Conservation (phyloP, 2,113 vertebrate genomes). For the Nicator chloris region DNA sequence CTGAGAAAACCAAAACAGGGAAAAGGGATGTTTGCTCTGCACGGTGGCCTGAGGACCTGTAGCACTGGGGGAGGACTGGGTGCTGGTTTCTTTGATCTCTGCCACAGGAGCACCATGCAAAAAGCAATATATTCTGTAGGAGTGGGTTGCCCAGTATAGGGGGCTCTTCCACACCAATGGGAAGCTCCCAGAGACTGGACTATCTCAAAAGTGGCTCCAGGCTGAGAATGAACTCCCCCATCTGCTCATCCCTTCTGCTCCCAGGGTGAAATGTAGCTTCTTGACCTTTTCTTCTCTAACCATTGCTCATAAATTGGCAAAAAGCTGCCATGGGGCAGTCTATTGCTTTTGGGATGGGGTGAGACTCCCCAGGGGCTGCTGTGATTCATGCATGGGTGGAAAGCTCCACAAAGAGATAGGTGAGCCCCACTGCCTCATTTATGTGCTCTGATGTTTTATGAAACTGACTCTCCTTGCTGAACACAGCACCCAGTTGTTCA, state of each 20-base stretch:
- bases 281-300: background rate
- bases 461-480: background rate
- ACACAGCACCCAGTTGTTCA: background rate
- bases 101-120: background rate
- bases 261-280: background rate
- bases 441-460: background rate
- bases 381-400: background rate
- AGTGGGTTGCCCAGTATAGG: background rate
- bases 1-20: background rate
- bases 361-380: background rate
- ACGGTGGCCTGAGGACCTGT: background rate
- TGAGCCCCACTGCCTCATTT: background rate
- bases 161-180: background rate
- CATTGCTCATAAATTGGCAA: background rate
- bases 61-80: background rate
- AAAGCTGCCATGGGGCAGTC: background rate
- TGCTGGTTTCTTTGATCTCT: background rate
- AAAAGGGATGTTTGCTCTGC: background rate
- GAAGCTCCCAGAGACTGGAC: background rate
- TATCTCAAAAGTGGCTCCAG: background rate
- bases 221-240: background rate
- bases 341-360: background rate
- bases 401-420: background rate
- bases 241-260: background rate
- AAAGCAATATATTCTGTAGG: background rate